These are phyloP conservation scores for Cygnus atratus DNA, from an alignment of 2,113 vertebrate species.

Conservation along the genomic window DNA sequence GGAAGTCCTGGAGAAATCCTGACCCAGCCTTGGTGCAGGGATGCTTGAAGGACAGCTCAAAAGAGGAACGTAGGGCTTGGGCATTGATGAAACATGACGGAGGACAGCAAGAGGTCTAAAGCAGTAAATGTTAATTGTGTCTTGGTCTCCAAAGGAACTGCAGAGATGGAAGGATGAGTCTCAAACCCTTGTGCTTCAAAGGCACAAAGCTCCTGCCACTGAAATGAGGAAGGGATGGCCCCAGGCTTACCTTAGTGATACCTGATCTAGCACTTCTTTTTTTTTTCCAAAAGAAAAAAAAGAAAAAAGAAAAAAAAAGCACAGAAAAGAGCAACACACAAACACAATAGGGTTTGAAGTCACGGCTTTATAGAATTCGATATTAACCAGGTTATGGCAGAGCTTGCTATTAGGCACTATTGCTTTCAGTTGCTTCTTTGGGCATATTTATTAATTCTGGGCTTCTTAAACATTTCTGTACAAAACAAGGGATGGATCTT, in stretches of 20 bases:
- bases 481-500: neutral
- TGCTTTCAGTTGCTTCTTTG: neutral
- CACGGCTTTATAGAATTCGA: neutral
- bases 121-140: neutral
- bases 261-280: neutral
- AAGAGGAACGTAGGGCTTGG: neutral
- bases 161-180: neutral
- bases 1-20: neutral
- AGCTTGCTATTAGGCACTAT: neutral
- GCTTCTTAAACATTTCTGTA: neutral
- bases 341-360: neutral
- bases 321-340: neutral
- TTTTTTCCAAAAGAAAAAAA: neutral
- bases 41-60: neutral
- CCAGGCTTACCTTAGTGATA: neutral
- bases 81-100: neutral
- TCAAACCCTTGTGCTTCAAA: neutral
- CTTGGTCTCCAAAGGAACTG: neutral
- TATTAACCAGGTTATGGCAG: constrained; percentile 5
- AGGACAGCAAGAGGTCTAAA: neutral
- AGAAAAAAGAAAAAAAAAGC: neutral
- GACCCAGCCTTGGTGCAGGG: neutral
- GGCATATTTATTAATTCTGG: neutral
- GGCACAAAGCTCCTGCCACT: neutral
- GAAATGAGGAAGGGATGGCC: neutral